These are phyloP conservation scores for Elmis aenea DNA, from an alignment of 2,888 invertebrate genomes.

Conservation along the genomic window DNA sequence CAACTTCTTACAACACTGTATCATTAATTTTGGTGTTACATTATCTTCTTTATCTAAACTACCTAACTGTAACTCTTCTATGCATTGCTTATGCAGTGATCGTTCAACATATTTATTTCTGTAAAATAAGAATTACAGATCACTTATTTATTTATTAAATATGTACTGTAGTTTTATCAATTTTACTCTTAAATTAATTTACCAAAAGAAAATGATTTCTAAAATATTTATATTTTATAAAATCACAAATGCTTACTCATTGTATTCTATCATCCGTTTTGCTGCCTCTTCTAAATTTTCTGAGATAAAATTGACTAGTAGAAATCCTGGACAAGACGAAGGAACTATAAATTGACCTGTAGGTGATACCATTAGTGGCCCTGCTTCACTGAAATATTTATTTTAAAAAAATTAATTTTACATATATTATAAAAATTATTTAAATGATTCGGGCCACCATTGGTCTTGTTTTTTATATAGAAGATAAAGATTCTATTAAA, in stretches of 20 bases:
- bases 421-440: background rate
- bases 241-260: constrained; percentile 53
- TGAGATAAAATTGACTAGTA: constrained; percentile 78
- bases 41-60: constrained; percentile 86
- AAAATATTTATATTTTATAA: background rate
- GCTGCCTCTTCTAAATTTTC: constrained; percentile 72
- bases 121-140: constrained; percentile 24
- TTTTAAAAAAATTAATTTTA: background rate
- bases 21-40: constrained; percentile 86
- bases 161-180: no score
- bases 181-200: no score
- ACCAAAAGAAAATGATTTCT: no score
- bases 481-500: no score
- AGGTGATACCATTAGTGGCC: constrained; percentile 88
- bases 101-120: constrained; percentile 79
- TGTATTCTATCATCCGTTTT: constrained; percentile 65
- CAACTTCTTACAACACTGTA: constrained; percentile 71
- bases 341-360: constrained; percentile 92
- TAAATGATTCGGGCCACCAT: no score
- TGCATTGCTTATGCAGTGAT: constrained; percentile 63
- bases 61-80: constrained; percentile 61
- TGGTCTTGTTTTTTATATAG: no score
- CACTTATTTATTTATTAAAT: no score
- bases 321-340: constrained; percentile 81
- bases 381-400: constrained; percentile 69